Conservation (phyloP, 2,113 vertebrate species). For the Chunga burmeisteri region DNA sequence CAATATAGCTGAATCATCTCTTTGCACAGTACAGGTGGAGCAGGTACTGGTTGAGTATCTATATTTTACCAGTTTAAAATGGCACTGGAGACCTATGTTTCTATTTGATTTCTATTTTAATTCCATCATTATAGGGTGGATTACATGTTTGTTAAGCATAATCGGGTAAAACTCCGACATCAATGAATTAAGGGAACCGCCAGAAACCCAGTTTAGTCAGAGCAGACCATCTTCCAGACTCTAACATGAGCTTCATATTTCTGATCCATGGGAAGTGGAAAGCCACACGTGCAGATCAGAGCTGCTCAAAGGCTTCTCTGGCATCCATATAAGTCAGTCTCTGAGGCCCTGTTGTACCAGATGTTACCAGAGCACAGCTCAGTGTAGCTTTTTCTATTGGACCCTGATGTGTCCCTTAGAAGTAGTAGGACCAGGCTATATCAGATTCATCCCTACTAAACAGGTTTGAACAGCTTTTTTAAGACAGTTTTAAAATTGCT, state of each 20-base stretch:
- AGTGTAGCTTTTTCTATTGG: no score
- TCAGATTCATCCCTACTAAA: neutral
- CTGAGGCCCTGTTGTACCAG: accelerated
- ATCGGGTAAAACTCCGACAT: neutral
- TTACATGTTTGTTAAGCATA: neutral
- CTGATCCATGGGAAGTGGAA: neutral
- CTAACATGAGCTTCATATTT: neutral
- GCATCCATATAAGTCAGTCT: no score
- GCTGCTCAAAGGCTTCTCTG: neutral
- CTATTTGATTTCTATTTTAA: neutral
- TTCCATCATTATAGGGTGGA: accelerated
- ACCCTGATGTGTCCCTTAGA: no score
- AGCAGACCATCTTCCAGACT: neutral
- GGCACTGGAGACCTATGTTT: neutral
- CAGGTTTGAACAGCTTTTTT: neutral
- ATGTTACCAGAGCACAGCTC: no score
- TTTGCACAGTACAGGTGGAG: neutral
- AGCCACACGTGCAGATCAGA: accelerated
- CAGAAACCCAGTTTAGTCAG: neutral
- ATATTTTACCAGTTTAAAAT: neutral
- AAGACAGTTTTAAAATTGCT: neutral
- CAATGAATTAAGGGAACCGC: neutral
- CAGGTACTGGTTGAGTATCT: neutral
- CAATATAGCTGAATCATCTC: neutral
- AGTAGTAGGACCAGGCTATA: neutral